These are phyloP conservation scores for Lucilia sericata DNA, from an alignment of 1,140 invertebrate genomes.

Conservation along the genomic window DNA sequence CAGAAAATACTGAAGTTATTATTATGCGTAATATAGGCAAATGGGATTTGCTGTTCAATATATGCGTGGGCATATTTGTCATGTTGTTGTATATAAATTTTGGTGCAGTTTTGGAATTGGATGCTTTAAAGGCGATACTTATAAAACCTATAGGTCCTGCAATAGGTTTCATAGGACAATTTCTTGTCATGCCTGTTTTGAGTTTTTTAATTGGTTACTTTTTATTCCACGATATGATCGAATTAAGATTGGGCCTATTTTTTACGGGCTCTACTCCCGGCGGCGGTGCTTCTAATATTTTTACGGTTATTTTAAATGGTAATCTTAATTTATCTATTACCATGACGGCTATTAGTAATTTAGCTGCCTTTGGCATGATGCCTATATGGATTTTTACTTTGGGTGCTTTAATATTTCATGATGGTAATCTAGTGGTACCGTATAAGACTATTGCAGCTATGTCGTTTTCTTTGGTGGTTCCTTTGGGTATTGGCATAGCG, in stretches of 20 bases:
- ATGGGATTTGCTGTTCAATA: conserved; percentile 81
- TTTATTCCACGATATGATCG: conserved; percentile 78
- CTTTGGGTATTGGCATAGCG: conserved; percentile 82
- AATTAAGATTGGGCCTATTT: conserved; percentile 88
- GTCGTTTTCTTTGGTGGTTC: conserved; percentile 84
- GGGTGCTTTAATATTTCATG: conserved; percentile 83
- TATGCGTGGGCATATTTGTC: conserved; percentile 81
- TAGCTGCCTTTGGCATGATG: conserved; percentile 92
- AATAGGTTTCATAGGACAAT: conserved; percentile 88
- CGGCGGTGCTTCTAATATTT: conserved; percentile 96
- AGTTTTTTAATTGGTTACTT: conserved; percentile 80
- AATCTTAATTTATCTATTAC: conserved; percentile 91
- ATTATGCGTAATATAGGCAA: conserved; percentile 73
- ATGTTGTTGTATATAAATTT: conserved; percentile 90
- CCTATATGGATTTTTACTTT: conserved; percentile 95
- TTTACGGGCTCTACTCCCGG: conserved; percentile 91
- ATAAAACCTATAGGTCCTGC: conserved; percentile 80
- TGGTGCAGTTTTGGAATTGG: conserved; percentile 87
- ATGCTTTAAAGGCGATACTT: conserved; percentile 76
- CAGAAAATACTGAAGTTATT: conserved; percentile 69
- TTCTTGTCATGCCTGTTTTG: conserved; percentile 89
- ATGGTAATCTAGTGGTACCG: conserved; percentile 80
- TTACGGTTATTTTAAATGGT: conserved; percentile 88
- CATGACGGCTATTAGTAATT: conserved; percentile 91
- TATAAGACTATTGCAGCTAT: conserved; percentile 83